Percentiles rank a stretch among this genome's conserved stretches.
Conservation (phyloP, 2,113 vertebrate genomes). For the Ursus arctos region DNA sequence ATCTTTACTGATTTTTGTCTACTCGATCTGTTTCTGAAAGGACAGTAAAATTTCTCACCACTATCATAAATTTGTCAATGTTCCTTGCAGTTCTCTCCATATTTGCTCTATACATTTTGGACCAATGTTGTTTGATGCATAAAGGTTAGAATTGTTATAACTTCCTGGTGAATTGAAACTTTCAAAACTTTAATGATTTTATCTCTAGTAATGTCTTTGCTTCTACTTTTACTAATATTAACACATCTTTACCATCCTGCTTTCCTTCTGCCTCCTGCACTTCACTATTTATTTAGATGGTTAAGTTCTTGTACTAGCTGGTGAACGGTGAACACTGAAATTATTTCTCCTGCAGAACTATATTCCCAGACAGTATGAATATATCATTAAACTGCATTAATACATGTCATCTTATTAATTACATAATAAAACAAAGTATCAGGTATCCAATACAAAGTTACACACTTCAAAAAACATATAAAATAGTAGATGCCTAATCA, state of each 20-base stretch:
- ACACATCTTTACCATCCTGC: not conserved
- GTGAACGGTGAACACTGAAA: slow-evolving; percentile 95
- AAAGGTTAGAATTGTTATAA: slow-evolving; percentile 20
- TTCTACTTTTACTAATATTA: slow-evolving; percentile 10
- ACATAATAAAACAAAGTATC: slow-evolving; percentile 94
- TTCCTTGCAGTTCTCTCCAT: slow-evolving; percentile 26
- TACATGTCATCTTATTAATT: slow-evolving; percentile 94
- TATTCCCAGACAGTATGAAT: slow-evolving; percentile 96
- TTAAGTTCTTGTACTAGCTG: slow-evolving; percentile 90
- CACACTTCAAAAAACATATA: slow-evolving; percentile 96
- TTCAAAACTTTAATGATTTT: slow-evolving; percentile 22
- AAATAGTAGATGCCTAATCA: slow-evolving; percentile 93
- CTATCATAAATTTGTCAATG: slow-evolving; percentile 13
- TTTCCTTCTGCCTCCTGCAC: not conserved
- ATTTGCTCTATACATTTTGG: slow-evolving; percentile 10
- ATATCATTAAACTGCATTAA: slow-evolving; percentile 95
- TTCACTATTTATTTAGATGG: slow-evolving; percentile 92
- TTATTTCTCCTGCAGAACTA: slow-evolving; percentile 94
- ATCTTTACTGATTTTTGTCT: slow-evolving; percentile 15
- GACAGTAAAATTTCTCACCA: slow-evolving; percentile 44
- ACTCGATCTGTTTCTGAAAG: slow-evolving; percentile 15
- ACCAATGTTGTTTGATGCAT: not conserved
- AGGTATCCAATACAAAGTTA: slow-evolving; percentile 97
- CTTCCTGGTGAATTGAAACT: slow-evolving; percentile 35
- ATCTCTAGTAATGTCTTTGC: not conserved